Conservation (phyloP, 2,888 invertebrate species). For the Tryphoninae sp. region DNA sequence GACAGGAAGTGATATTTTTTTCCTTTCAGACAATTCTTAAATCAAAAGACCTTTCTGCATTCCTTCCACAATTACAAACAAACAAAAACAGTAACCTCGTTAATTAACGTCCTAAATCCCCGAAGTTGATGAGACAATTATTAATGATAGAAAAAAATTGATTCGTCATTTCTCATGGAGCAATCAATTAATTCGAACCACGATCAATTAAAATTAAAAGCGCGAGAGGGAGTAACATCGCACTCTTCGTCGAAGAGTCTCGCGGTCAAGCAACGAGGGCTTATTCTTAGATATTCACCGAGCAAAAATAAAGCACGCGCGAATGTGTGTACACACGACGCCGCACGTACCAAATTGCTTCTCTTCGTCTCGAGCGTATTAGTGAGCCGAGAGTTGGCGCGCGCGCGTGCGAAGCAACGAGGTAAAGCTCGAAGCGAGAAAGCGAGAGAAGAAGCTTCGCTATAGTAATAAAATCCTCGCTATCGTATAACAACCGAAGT, state of each 20-base stretch:
- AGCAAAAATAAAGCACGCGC: constrained; percentile 53
- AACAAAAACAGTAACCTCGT: not conserved
- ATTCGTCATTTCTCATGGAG: too few species aligned
- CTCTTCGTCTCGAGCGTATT: not conserved
- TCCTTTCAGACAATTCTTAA: not conserved
- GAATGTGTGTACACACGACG: constrained; percentile 22
- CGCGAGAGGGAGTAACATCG: not conserved
- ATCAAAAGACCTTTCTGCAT: constrained; percentile 53
- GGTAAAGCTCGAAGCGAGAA: not conserved
- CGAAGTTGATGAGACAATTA: not conserved
- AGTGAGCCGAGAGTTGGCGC: not conserved
- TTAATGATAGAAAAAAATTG: too few species aligned
- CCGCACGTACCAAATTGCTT: not conserved
- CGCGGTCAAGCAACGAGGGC: constrained; percentile 39
- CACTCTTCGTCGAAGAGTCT: constrained; percentile 7
- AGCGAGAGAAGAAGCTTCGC: not conserved
- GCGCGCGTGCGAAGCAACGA: not conserved
- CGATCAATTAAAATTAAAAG: not conserved
- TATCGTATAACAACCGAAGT: not conserved
- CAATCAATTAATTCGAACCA: not conserved
- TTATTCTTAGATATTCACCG: constrained; percentile 56
- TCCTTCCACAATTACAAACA: constrained; percentile 34
- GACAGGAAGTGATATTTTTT: not conserved
- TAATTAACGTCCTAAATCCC: constrained; percentile 3
- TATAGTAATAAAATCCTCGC: not conserved